These are phyloP conservation scores for Corythaeola cristata DNA, from an alignment of 2,113 vertebrate species.

Conservation along the genomic window DNA sequence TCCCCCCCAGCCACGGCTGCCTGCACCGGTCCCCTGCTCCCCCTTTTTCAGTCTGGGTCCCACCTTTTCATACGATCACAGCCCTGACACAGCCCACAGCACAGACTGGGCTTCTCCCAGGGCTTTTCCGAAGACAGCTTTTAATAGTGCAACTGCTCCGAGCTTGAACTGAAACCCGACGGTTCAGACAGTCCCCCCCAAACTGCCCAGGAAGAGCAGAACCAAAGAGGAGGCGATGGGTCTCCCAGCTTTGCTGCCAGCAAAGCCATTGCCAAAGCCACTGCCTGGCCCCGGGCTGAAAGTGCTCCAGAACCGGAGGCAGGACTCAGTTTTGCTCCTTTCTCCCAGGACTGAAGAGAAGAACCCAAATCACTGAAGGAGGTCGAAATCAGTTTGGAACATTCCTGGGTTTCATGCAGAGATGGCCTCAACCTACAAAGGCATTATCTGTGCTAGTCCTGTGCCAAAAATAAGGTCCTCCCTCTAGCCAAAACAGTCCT, in stretches of 20 bases:
- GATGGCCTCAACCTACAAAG: no score
- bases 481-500: not conserved
- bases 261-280: not conserved
- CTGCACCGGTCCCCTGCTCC: not conserved
- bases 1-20: not conserved
- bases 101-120: not conserved
- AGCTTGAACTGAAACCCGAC: not conserved
- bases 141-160: constrained; percentile 59
- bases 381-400: not conserved
- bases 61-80: not conserved
- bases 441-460: not conserved
- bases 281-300: fast-evolving
- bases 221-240: not conserved
- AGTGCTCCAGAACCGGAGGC: not conserved
- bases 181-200: not conserved
- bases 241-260: not conserved
- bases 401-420: no score
- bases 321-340: not conserved
- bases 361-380: not conserved
- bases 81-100: not conserved
- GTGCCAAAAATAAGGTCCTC: not conserved
- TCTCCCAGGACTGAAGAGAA: not conserved
- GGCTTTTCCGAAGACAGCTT: constrained; percentile 3
- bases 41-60: no score
- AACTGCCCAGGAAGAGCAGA: fast-evolving